Evolutionary conservation across 2,888 invertebrate species (phyloP).

Genomic region (Sylvicola cinctus): DNA sequence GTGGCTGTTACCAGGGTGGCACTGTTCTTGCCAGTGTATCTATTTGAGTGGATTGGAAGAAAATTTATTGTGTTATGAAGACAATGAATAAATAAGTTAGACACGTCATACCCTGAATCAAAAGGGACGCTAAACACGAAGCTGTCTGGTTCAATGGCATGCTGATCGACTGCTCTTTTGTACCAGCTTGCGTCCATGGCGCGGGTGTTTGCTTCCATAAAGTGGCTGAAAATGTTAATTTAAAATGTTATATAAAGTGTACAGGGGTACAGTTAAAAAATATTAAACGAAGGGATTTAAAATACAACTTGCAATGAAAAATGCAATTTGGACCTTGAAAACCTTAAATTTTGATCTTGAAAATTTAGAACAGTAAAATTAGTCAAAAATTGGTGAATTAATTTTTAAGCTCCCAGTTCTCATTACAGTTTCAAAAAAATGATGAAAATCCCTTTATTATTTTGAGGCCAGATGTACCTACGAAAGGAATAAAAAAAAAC

Average conservation of each 20-base stretch:
- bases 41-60: too few species aligned
- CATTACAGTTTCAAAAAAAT: too few species aligned
- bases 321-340: background rate
- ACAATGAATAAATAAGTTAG: too few species aligned
- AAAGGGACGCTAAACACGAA: constrained; percentile 62
- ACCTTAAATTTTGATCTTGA: constrained; percentile 1
- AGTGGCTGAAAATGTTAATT: constrained; percentile 36
- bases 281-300: constrained; percentile 3
- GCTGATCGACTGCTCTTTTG: constrained; percentile 75
- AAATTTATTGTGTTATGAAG: constrained; percentile 17
- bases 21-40: constrained; percentile 26
- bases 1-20: constrained; percentile 67
- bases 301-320: background rate
- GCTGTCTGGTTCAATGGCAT: constrained; percentile 66
- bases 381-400: too few species aligned
- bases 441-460: too few species aligned
- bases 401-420: too few species aligned
- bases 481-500: too few species aligned
- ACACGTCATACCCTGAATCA: constrained; percentile 16
- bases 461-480: too few species aligned
- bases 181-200: constrained; percentile 85
- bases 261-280: constrained; percentile 7
- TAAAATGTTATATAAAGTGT: constrained; percentile 2
- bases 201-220: constrained; percentile 56
- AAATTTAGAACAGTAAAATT: constrained; percentile 1